phyloP scores from a whole-genome alignment of 2,113 vertebrate species.

The Recurvirostra avosetta region DNA sequence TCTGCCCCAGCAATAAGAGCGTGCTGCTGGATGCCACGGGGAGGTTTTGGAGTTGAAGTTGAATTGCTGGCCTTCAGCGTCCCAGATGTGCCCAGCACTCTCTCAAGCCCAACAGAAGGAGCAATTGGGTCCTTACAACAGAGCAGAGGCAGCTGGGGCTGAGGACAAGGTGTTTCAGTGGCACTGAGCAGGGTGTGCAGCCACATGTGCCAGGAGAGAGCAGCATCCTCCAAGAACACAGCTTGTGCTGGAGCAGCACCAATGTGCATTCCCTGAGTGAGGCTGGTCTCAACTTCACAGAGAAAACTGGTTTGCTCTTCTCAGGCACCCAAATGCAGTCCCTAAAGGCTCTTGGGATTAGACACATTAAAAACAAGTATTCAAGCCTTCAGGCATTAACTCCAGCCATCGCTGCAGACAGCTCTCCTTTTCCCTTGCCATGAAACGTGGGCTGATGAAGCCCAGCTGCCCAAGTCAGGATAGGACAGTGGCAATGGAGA shows the following conservation, averaged over 20 bases:
- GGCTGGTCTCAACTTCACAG: not conserved
- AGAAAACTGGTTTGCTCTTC: not conserved
- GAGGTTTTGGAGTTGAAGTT: not conserved
- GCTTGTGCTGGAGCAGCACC: not conserved
- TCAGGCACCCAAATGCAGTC: not conserved
- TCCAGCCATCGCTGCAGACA: not conserved
- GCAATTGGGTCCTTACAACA: not conserved
- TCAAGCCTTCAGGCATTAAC: not conserved
- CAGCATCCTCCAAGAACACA: not conserved
- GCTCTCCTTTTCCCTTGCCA: not conserved
- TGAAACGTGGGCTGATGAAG: rapidly evolving
- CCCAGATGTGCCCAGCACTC: not conserved
- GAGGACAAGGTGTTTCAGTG: not conserved
- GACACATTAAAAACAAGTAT: not conserved
- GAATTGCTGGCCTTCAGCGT: not conserved
- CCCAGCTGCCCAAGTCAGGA: not conserved
- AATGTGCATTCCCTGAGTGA: rapidly evolving
- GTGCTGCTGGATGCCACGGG: not conserved
- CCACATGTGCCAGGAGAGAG: not conserved
- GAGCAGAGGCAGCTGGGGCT: not conserved
- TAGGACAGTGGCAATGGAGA: rapidly evolving
- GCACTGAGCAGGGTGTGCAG: not conserved
- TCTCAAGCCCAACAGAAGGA: not conserved
- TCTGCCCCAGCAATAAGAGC: not conserved
- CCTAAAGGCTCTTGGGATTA: not conserved